Evolutionary conservation across 2,888 invertebrate species (phyloP).

Genomic region (Belgica antarctica): DNA sequence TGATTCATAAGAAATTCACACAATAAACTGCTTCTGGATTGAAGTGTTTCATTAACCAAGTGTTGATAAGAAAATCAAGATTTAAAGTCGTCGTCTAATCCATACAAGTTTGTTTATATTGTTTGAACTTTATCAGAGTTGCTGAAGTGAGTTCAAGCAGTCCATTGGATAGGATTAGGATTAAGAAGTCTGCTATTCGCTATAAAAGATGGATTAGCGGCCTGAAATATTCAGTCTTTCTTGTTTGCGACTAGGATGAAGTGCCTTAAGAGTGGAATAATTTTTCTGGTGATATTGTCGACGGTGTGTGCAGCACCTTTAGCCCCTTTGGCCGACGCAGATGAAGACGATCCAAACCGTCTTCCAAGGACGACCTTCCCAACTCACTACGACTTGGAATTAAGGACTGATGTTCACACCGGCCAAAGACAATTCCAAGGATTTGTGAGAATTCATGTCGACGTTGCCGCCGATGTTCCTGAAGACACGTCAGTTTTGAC

Average conservation of each 20-base stretch:
- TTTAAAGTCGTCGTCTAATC: too few species aligned
- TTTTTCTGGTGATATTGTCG: background rate
- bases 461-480: background rate
- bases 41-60: too few species aligned
- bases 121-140: too few species aligned
- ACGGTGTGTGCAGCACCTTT: conserved; percentile 8
- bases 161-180: background rate
- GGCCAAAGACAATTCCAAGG: conserved; percentile 6
- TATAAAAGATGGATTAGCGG: background rate
- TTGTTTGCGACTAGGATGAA: conserved; percentile 27
- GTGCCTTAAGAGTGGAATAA: background rate
- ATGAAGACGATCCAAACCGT: background rate
- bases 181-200: background rate
- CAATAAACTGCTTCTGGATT: too few species aligned
- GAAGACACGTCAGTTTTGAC: background rate
- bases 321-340: background rate
- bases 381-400: background rate
- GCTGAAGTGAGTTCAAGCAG: background rate
- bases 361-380: conserved; percentile 5
- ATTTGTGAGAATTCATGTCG: background rate
- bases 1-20: too few species aligned
- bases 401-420: conserved; percentile 24
- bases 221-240: conserved; percentile 11
- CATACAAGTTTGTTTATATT: too few species aligned
- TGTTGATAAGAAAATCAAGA: too few species aligned